Evolutionary conservation across 2,113 vertebrate species (phyloP).

Genomic region (Nibea albiflora): DNA sequence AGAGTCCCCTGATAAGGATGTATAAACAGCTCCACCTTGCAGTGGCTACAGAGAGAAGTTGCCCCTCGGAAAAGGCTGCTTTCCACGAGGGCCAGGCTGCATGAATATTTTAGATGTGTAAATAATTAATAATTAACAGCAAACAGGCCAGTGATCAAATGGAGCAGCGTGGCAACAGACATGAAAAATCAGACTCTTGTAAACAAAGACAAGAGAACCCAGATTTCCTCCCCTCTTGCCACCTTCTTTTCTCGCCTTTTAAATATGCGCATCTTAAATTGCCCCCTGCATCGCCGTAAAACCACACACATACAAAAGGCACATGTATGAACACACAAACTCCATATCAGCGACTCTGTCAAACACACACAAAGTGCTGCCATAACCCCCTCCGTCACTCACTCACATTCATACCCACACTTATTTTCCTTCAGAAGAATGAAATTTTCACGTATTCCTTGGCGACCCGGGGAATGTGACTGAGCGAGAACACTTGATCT

Average conservation of each 20-base stretch:
- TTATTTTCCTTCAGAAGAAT: constrained; percentile 73
- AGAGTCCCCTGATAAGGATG: constrained; percentile 65
- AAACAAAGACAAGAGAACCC: constrained; percentile 83
- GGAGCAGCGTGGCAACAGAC: constrained; percentile 76
- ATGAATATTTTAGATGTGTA: constrained; percentile 84
- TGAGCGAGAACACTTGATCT: constrained; percentile 83
- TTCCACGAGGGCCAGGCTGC: constrained; percentile 61
- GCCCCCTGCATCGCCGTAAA: constrained; percentile 36
- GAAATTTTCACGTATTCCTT: constrained; percentile 77
- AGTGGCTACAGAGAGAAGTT: constrained; percentile 69
- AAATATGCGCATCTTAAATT: constrained; percentile 78
- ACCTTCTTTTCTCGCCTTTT: constrained; percentile 69
- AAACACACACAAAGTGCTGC: constrained; percentile 53
- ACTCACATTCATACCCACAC: constrained; percentile 65
- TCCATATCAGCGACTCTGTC: constrained; percentile 39
- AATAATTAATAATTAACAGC: constrained; percentile 86
- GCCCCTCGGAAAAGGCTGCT: constrained; percentile 65
- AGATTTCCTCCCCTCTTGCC: constrained; percentile 69
- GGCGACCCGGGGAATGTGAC: constrained; percentile 77
- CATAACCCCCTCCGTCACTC: constrained; percentile 59
- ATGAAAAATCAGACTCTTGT: constrained; percentile 76
- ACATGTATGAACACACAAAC: constrained; percentile 55
- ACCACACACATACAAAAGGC: constrained; percentile 48
- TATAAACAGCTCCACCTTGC: constrained; percentile 75
- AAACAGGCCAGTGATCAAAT: constrained; percentile 85